Base-by-base conservation (phyloP, 2,113 vertebrate species). In the Lampris megalopsis region DNA sequence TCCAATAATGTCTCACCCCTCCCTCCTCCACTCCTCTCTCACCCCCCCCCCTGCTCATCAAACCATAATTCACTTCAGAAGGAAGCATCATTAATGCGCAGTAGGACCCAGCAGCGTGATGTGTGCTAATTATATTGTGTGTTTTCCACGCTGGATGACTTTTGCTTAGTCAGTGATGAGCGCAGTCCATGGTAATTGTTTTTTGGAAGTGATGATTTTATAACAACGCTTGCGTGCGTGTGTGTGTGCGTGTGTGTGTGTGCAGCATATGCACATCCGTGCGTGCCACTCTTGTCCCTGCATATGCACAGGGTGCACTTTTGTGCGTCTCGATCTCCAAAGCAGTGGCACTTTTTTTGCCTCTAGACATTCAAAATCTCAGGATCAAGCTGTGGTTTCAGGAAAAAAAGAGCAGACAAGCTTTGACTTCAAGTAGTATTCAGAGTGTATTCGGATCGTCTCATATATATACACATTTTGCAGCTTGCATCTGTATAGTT, bases 81-180 rank as follows among this genome's bases (percentile, higher is more conserved):
- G 78, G 87, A 86, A 85, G 90, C 82, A 87, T 92, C 90, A 89
- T 93, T 93, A 93, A 92, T 92, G 90, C 89, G 86, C 91, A 93
- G 91, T 89, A 88, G 90, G 86, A 89, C 87, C 82, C 86, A 89
- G 85, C 86, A 87, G 88, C 90, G 88, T 92, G 89, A 90, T 91
- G 87, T 86, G 88, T 87, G 89, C 87, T 91, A 92, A 94, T 94
- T 92, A 91, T 91, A 89, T 88, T 91, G 91, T 92, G 89, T 93
- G 90, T 92, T 93, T 91, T 93, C 89, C 90, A 94, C 88, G 89
- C 88, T 90, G 88, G 84, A 87, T 91, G 88, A 91, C 86, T 89
- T 92, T 90, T 94, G 88, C 90, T 91, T 91, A 91, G 91, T 91
- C 92, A 90, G 87, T 91, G 85, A 90, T 87, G 86, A 89, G 88